Conservation (phyloP, 2,888 invertebrate genomes). For the Rhogogaster chlorosoma region DNA sequence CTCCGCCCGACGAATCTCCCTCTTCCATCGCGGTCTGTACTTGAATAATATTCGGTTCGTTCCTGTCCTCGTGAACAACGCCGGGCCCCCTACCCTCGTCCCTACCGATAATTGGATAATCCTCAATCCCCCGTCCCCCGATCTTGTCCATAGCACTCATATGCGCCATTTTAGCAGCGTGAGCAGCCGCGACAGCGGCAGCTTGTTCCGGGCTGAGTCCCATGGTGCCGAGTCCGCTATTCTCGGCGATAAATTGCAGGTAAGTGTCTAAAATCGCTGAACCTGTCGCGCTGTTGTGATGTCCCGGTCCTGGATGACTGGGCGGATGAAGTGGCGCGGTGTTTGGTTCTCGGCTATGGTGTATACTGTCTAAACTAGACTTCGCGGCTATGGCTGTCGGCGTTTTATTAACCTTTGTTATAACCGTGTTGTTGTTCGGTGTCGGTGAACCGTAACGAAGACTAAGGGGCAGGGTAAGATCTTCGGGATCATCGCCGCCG, state of each 20-base stretch:
- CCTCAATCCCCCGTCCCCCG: constrained; percentile 67
- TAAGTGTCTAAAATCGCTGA: constrained; percentile 93
- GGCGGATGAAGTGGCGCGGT: constrained; percentile 80
- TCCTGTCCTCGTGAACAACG: constrained; percentile 71
- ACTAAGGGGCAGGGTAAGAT: constrained; percentile 85
- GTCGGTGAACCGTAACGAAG: constrained; percentile 83
- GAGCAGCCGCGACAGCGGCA: constrained; percentile 83
- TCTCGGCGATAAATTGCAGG: constrained; percentile 92
- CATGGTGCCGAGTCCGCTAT: constrained; percentile 84
- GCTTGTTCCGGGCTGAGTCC: constrained; percentile 85
- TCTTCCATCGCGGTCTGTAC: constrained; percentile 67
- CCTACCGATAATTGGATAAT: constrained; percentile 73
- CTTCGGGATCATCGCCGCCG: constrained; percentile 91
- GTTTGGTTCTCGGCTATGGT: constrained; percentile 84
- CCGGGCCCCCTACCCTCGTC: constrained; percentile 71
- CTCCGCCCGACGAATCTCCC: constrained; percentile 71
- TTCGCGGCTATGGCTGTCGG: constrained; percentile 84
- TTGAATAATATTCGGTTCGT: constrained; percentile 58
- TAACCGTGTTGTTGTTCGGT: constrained; percentile 80
- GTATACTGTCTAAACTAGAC: constrained; percentile 82
- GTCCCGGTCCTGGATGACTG: constrained; percentile 61
- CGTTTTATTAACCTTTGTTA: constrained; percentile 72
- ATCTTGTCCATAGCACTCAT: constrained; percentile 83
- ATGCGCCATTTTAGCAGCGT: constrained; percentile 89
- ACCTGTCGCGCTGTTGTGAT: constrained; percentile 81